Conservation (phyloP, 2,888 invertebrate genomes). For the Drosophila rubida region DNA sequence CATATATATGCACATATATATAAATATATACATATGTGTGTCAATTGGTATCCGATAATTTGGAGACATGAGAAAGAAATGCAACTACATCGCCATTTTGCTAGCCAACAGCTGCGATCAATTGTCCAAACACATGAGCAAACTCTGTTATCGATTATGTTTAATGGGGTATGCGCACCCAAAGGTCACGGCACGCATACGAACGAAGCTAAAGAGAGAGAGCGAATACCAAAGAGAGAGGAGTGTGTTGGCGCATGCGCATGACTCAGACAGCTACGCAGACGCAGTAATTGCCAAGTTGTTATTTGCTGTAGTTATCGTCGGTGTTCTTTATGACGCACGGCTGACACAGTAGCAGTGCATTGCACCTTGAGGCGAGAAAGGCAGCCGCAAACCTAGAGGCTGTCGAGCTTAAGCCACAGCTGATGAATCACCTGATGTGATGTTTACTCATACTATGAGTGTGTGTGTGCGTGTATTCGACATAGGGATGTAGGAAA, state of each 20-base stretch:
- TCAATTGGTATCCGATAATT: slow-evolving; percentile 36
- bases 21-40: not conserved
- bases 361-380: slow-evolving; percentile 49
- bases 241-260: slow-evolving; percentile 20
- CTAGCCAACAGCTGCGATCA: slow-evolving; percentile 22
- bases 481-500: not conserved
- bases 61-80: slow-evolving; percentile 12
- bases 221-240: slow-evolving; percentile 5
- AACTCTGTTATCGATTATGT: slow-evolving; percentile 30
- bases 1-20: not conserved
- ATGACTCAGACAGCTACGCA: slow-evolving; percentile 57
- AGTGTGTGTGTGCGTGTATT: slow-evolving; percentile 1
- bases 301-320: slow-evolving; percentile 10
- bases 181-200: slow-evolving; percentile 33
- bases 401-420: slow-evolving; percentile 14
- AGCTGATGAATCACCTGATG: slow-evolving; percentile 55
- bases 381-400: slow-evolving; percentile 25
- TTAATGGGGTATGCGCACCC: slow-evolving; percentile 34
- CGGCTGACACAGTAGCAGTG: slow-evolving; percentile 38
- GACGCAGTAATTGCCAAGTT: slow-evolving; percentile 49
- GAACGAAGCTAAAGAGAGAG: not conserved
- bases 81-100: slow-evolving; percentile 30
- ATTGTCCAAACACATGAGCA: slow-evolving; percentile 21
- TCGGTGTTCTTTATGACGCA: slow-evolving; percentile 45
- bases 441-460: not conserved